Conservation (phyloP, 2,797 vertebrate species). For the Oceanodroma leucorhoa region DNA sequence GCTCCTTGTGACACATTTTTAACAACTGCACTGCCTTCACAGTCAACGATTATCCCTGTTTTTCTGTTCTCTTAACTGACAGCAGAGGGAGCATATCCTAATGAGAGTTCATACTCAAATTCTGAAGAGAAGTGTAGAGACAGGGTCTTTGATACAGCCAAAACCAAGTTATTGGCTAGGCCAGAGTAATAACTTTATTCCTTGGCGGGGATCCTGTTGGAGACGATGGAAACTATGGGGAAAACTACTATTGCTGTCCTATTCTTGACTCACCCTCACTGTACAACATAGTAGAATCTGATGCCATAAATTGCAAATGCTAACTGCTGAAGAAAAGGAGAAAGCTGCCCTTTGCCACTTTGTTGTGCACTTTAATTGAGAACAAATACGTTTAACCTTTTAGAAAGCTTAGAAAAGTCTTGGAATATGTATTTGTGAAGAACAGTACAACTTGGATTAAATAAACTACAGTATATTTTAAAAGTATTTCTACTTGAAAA, state of each 20-base stretch:
- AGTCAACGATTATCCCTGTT: not conserved
- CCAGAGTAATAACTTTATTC: not conserved
- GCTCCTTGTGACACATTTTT: not conserved
- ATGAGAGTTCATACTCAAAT: not conserved
- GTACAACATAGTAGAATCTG: rapidly evolving
- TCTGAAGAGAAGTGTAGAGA: not conserved
- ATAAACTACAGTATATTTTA: rapidly evolving
- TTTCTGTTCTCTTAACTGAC: not conserved
- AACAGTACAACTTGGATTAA: not conserved
- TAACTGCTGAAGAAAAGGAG: not conserved
- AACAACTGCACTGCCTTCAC: not conserved
- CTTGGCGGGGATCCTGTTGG: not conserved
- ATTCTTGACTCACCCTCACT: not conserved
- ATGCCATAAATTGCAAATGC: not conserved
- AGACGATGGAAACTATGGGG: not conserved
- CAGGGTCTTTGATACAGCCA: not conserved
- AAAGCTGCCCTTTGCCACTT: not conserved
- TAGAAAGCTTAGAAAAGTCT: not conserved
- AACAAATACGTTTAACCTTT: not conserved
- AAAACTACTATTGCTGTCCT: not conserved
- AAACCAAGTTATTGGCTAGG: not conserved
- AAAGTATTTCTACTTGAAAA: not conserved
- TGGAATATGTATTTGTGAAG: not conserved
- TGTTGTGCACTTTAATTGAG: not conserved
- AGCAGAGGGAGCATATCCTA: not conserved